phyloP scores from a whole-genome alignment of 2,888 invertebrate genomes.

The Arenicola marina region DNA sequence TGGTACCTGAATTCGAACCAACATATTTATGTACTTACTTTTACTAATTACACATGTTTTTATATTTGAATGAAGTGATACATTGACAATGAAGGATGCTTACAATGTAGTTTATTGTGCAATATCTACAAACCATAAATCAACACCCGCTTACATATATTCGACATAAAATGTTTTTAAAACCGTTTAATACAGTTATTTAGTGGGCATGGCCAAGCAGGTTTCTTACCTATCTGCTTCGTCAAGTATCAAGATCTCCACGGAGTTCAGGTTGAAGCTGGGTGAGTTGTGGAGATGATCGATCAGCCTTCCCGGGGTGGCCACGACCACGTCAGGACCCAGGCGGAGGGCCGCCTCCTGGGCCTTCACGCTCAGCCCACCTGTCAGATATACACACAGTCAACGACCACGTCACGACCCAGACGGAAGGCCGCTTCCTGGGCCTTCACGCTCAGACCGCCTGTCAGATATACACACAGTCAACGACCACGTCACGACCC shows the following conservation, averaged over 20 bases:
- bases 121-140: no score
- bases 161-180: no score
- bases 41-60: no score
- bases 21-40: no score
- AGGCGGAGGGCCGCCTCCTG: conserved; percentile 70
- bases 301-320: conserved; percentile 96
- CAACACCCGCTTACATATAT: no score
- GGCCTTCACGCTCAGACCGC: conserved; percentile 64
- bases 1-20: no score
- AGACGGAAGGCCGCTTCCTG: conserved; percentile 70
- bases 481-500: conserved; percentile 96
- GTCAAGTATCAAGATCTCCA: conserved; percentile 81
- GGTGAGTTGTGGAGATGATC: conserved; percentile 97
- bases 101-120: no score
- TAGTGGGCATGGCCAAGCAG: no score
- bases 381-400: no score
- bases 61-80: no score
- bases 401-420: conserved; percentile 96
- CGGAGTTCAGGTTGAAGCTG: conserved; percentile 81
- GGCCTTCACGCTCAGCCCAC: conserved; percentile 64
- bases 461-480: conserved; percentile 47
- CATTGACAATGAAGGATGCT: no score
- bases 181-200: no score
- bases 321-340: conserved; percentile 95
- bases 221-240: conserved; percentile 71